Evolutionary conservation across 1,140 invertebrate genomes (phyloP).

Genomic region (Papilio helenus): DNA sequence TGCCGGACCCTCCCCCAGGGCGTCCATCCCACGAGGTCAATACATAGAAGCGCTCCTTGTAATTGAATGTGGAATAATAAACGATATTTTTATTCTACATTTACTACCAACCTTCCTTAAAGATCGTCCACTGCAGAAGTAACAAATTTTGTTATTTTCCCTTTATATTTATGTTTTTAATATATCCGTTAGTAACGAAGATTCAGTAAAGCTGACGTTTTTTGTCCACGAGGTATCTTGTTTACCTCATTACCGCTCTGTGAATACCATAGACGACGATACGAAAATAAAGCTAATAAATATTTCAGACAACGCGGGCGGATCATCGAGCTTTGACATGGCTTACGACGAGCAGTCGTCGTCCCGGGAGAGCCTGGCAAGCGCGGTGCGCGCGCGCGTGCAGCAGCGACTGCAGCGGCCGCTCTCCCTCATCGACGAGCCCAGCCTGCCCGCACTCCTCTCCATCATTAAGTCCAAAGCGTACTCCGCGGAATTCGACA

Average conservation of each 20-base stretch:
- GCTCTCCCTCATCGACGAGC: conserved; percentile 57
- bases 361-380: conserved; percentile 59
- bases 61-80: background rate
- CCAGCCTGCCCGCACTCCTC: conserved; percentile 50
- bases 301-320: conserved; percentile 63
- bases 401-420: conserved; percentile 57
- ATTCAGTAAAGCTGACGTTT: too few relatives aligned
- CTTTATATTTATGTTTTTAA: too few relatives aligned
- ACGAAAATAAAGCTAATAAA: background rate
- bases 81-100: background rate
- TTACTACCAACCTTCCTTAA: too few relatives aligned
- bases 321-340: conserved; percentile 49
- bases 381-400: conserved; percentile 61
- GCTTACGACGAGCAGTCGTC: conserved; percentile 45
- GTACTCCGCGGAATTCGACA: conserved; percentile 55
- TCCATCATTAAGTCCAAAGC: conserved; percentile 57
- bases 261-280: background rate
- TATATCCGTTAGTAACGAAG: too few relatives aligned
- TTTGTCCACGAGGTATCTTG: too few relatives aligned
- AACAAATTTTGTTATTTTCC: too few relatives aligned
- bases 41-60: background rate
- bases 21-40: conserved; percentile 60
- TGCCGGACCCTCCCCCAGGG: conserved; percentile 59
- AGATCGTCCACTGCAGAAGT: too few relatives aligned
- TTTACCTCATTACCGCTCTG: background rate